Base-by-base conservation (phyloP, 1,140 invertebrate genomes). In the Trichomalopsis sarcophagae region DNA sequence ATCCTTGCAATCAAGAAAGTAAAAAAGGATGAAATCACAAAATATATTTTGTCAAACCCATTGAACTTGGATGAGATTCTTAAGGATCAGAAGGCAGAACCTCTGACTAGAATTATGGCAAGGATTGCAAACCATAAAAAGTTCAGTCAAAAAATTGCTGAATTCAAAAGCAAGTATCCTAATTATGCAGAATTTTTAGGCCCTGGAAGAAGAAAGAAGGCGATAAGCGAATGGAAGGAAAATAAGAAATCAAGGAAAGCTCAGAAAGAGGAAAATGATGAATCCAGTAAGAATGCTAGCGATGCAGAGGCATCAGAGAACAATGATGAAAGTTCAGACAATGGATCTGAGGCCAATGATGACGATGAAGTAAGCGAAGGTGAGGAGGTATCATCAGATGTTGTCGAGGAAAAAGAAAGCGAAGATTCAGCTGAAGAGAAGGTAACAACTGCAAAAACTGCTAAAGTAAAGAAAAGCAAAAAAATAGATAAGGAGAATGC, bases 111-210 rank as follows among this genome's bases (percentile, higher is more conserved):
- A 13, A 87, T 90, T 6, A 89, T 91, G 62, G 87, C 86, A 1
- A 89, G 88, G 82, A 33, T 93, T 50, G 85, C 85, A 14, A 82
- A 87, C 87, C 87, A 89, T 66, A 89, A 90, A 27, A 85, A 40
- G 62, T 83, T 93, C 4, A 86, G 87, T 21, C 27, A 83, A 13
- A 87, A 83, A 87, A 86, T 93, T 71, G 27, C 1, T 2, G 76
- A 90, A 84, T 90, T 93, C 13, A 91, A 87, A 80, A 74, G 89
- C 7, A 92, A 90, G n/a, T 93, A 89, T 88, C 91, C 92, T 7
- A 40, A 91, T 76, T 93, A 88, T 74, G 55, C 84, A 23, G 44
- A 89, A 30, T 85, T 87, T 73, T 55, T 92, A n/a, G 77, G 80
- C n/a, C 81, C 75, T 6, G 83, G 47, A 9, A 85, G 84, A 78